phyloP scores from a whole-genome alignment of 2,797 vertebrate genomes.

The Gadopsis marmoratus region DNA sequence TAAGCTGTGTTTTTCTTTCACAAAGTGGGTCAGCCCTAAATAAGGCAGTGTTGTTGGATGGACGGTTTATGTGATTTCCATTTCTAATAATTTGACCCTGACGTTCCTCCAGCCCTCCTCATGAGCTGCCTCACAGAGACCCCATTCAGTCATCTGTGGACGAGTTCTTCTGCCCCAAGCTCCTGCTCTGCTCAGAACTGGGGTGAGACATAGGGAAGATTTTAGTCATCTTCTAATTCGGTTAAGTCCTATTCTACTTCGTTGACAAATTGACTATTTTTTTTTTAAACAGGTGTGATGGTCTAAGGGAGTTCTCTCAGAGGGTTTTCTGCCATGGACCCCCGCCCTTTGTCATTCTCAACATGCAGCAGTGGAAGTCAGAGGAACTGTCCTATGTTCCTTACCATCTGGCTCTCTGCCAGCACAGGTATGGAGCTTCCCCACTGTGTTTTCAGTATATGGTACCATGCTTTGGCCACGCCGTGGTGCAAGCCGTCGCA shows the following conservation, averaged over 20 bases:
- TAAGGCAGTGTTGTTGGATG: background rate
- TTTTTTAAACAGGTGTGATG: conserved; percentile 81
- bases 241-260: background rate
- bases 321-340: conserved; percentile 90
- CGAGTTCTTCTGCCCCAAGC: conserved; percentile 89
- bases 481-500: background rate
- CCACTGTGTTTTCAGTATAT: background rate
- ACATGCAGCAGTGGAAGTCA: conserved; percentile 94
- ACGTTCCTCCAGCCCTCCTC: conserved; percentile 84
- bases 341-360: conserved; percentile 92
- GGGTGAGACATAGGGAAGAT: conserved; percentile 80
- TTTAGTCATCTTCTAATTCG: background rate
- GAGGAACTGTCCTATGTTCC: conserved; percentile 92
- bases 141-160: conserved; percentile 90
- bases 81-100: conserved; percentile 2
- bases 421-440: conserved; percentile 86
- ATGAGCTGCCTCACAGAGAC: conserved; percentile 89
- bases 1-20: background rate
- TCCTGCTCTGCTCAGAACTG: conserved; percentile 86
- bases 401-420: conserved; percentile 89
- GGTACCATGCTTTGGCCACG: background rate
- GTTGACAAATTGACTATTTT: background rate
- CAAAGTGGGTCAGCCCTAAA: background rate
- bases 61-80: background rate
- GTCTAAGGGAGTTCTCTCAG: conserved; percentile 90